Conservation (phyloP, 2,797 vertebrate species). For the Poeciliopsis paucimaculata region DNA sequence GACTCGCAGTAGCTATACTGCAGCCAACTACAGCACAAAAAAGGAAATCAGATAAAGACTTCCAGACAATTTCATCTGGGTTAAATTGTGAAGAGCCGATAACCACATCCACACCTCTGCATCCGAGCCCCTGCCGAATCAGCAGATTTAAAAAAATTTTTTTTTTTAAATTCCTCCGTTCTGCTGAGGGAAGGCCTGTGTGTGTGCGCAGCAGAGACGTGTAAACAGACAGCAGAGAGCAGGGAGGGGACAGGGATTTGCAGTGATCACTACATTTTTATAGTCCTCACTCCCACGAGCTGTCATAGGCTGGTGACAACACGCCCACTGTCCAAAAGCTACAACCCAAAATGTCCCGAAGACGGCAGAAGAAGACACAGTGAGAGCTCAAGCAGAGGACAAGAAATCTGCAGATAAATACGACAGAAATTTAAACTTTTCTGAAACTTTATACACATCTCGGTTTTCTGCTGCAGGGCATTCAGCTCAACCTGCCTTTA, state of each 20-base stretch:
- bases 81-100: background rate
- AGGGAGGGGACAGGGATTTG: constrained; percentile 9
- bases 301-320: constrained; percentile 10
- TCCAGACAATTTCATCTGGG: background rate
- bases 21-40: background rate
- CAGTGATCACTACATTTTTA: constrained; percentile 26
- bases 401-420: background rate
- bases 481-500: background rate
- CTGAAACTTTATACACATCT: background rate
- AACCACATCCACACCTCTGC: constrained; percentile 10
- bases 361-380: background rate
- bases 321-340: background rate
- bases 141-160: background rate
- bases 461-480: background rate
- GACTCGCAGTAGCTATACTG: background rate
- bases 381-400: background rate
- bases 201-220: background rate
- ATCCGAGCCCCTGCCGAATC: background rate
- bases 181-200: constrained; percentile 16
- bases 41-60: background rate
- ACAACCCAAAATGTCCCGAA: background rate
- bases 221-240: constrained; percentile 22
- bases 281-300: constrained; percentile 5
- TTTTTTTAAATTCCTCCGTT: background rate
- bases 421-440: background rate